phyloP scores from a whole-genome alignment of 2,888 invertebrate genomes.

The Volucella inflata region DNA sequence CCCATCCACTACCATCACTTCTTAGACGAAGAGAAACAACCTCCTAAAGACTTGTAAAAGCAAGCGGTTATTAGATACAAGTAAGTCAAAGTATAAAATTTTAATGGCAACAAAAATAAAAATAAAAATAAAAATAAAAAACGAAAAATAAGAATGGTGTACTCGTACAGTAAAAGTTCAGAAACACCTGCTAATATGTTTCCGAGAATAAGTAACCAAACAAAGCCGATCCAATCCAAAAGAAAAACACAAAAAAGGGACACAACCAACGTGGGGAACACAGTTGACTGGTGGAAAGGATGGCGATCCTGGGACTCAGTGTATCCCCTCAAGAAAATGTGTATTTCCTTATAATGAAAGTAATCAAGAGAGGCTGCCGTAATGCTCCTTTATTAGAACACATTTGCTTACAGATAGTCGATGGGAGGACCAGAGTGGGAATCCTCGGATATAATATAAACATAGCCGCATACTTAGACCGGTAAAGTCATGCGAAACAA shows the following conservation, averaged over 20 bases:
- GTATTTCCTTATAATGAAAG: constrained; percentile 57
- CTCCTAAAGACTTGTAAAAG: constrained; percentile 40
- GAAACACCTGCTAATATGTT: constrained; percentile 49
- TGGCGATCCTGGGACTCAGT: not conserved
- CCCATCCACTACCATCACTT: not conserved
- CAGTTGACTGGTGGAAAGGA: not conserved
- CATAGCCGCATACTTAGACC: not conserved
- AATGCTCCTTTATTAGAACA: constrained; percentile 52
- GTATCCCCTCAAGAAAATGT: constrained; percentile 21
- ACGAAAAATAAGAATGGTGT: no score
- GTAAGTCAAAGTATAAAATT: constrained; percentile 49
- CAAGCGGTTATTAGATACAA: constrained; percentile 60
- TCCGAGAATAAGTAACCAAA: not conserved
- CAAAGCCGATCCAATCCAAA: no score
- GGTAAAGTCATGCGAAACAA: constrained; percentile 23
- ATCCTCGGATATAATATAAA: not conserved
- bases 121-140: no score
- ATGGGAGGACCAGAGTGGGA: not conserved
- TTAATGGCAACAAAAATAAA: constrained; percentile 33
- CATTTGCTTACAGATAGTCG: constrained; percentile 15
- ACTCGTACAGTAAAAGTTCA: constrained; percentile 14
- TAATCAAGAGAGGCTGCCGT: constrained; percentile 56
- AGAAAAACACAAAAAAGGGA: not conserved
- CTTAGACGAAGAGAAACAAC: not conserved
- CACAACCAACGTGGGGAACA: not conserved